Base-by-base conservation (phyloP, 1,140 invertebrate species). In the Drosophila obscura region DNA sequence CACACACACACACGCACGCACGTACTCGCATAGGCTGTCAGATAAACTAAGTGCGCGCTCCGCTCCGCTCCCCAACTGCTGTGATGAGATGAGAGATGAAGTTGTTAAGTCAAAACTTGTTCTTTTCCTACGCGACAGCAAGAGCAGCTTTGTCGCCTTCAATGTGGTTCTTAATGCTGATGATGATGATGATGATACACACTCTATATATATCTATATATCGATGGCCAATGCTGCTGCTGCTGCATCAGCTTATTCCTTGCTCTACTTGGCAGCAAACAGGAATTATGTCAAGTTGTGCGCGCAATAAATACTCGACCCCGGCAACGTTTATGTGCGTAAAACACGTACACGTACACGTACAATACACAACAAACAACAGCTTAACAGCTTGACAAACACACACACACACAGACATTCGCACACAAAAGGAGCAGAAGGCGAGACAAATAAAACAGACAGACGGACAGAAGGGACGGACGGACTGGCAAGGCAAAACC, bases 281-380 rank as follows among this genome's bases (percentile, higher is more conserved):
- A 81, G 79, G 75, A 88, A 87, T 87, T 87, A 87, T 83, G 83
- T 87, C 82, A 87, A 88, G 82, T 88, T 87, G 82, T 73, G 79
- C 67, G 83, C 83, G 82, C 79, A 88, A 87, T 87, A 87, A 87
- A 87, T 83, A 87, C 83, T 77, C 79, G 66, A 69, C 66, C 66
- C 31, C 31, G 79, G 76, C 77, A 88, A 75, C 79, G 79, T 80
- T 88, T 88, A 88, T 80, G 83, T 83, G 83, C 83, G 75, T 79
- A 88, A 63, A 79, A 72, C 75, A 9, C 9, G 52, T 55, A 83
- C 81, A 85, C 65, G 81, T 77, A 81, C 31, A 35, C 31, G 31
- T 35, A 6, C 26, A n/a, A n/a, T n/a, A 28, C 6, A 35, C 74
- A 78, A 56, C 82, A 81, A 87, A 72, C 74, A 82, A 68, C 59